These are phyloP conservation scores for Ictalurus punctatus DNA, from an alignment of 2,113 vertebrate species.

Conservation along the genomic window DNA sequence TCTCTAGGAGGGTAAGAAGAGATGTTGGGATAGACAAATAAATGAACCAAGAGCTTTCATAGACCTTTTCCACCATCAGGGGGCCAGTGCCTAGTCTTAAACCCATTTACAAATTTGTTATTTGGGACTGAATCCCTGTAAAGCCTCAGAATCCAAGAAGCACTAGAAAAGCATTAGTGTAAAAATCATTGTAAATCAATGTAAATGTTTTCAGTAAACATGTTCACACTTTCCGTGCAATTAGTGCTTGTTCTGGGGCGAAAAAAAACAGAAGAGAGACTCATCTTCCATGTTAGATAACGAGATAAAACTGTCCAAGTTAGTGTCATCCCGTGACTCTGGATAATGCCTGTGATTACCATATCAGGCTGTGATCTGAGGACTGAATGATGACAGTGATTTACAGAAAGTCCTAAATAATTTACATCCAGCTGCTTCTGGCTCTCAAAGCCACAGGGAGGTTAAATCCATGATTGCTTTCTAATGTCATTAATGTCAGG, in stretches of 20 bases:
- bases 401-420: conserved; percentile 20
- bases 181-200: not conserved
- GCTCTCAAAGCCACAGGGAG: conserved; percentile 1
- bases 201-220: not conserved
- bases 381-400: conserved; percentile 6
- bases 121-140: not conserved
- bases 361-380: not conserved
- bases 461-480: not conserved
- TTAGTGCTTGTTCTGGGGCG: not conserved
- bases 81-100: not conserved
- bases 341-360: not conserved
- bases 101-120: not conserved
- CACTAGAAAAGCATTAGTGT: not conserved
- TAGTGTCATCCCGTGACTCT: not conserved
- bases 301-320: not conserved
- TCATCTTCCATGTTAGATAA: not conserved
- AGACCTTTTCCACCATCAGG: not conserved
- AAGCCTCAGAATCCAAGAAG: not conserved
- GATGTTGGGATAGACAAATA: conserved; percentile 4
- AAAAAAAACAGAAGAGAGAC: not conserved
- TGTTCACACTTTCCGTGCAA: not conserved
- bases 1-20: not conserved
- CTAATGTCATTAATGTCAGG: not conserved
- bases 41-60: not conserved
- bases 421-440: not conserved